phyloP scores from a whole-genome alignment of 2,113 vertebrate genomes.

The Gnathonemus echidnorhynchus region DNA sequence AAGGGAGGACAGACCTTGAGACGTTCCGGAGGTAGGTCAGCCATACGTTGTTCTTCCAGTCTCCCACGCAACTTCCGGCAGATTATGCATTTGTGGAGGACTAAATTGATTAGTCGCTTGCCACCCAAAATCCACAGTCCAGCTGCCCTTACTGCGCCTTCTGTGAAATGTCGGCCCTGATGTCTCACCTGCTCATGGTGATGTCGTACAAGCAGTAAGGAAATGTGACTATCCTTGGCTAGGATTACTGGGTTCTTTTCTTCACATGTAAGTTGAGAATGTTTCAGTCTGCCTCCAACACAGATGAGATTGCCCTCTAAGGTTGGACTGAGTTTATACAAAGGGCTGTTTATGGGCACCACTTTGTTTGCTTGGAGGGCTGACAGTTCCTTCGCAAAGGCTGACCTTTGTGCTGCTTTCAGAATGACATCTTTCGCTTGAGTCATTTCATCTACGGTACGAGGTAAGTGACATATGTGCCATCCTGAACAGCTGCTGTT shows the following conservation, averaged over 20 bases:
- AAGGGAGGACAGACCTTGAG: constrained; percentile 20
- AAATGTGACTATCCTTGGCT: constrained; percentile 7
- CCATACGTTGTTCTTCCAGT: constrained; percentile 20
- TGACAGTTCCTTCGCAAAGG: too few relatives aligned
- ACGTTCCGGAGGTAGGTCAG: background rate
- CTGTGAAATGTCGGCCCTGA: background rate
- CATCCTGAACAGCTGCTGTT: too few relatives aligned
- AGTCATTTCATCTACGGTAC: too few relatives aligned
- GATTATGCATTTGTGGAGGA: constrained; percentile 26
- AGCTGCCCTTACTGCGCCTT: constrained; percentile 13
- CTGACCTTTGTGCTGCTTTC: too few relatives aligned
- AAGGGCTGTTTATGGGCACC: too few relatives aligned
- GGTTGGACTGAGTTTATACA: too few relatives aligned
- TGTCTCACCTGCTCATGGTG: constrained; percentile 30
- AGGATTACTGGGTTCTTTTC: background rate
- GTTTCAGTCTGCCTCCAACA: too few relatives aligned
- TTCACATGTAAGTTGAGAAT: too few relatives aligned
- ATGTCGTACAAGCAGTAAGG: constrained; percentile 21
- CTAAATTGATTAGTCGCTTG: constrained; percentile 18
- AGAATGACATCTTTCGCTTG: too few relatives aligned
- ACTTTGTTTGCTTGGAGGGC: too few relatives aligned
- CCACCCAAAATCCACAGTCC: constrained; percentile 15
- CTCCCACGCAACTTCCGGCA: constrained; percentile 10
- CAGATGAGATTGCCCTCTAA: too few relatives aligned
- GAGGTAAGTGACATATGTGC: too few relatives aligned